These are phyloP conservation scores for Lasioglossum leucozonium DNA, from an alignment of 2,888 invertebrate species.

Conservation along the genomic window DNA sequence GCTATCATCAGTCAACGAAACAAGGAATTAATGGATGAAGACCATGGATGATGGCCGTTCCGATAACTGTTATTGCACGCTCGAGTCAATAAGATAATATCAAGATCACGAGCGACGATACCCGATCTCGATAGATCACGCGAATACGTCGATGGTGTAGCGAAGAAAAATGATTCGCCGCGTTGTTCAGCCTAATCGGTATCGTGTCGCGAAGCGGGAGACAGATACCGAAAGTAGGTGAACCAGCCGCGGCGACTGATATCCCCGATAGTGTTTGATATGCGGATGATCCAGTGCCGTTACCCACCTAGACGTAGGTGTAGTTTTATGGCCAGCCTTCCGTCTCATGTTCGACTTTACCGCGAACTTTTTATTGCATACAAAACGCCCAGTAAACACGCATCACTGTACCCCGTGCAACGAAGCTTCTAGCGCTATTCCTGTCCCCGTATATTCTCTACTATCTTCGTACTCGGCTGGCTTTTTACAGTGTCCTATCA, in stretches of 20 bases:
- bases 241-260: constrained; percentile 59
- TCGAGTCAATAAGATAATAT: constrained; percentile 31
- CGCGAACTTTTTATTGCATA: constrained; percentile 21
- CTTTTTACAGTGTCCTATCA: neutral
- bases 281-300: constrained; percentile 72
- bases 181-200: constrained; percentile 63
- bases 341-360: constrained; percentile 57
- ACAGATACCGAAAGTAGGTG: constrained; percentile 70
- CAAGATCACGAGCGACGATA: constrained; percentile 46
- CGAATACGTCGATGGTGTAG: constrained; percentile 28
- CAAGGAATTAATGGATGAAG: constrained; percentile 25
- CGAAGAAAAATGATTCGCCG: constrained; percentile 47
- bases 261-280: constrained; percentile 62
- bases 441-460: neutral
- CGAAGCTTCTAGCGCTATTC: constrained; percentile 4
- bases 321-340: constrained; percentile 55
- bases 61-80: constrained; percentile 14
- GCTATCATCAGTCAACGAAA: constrained; percentile 22
- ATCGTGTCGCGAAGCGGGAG: constrained; percentile 49
- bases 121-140: constrained; percentile 43
- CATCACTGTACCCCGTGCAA: neutral
- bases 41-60: neutral
- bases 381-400: constrained; percentile 12
- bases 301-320: constrained; percentile 64
- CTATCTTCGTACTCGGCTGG: neutral